Conservation (phyloP, 2,113 vertebrate species). For the Limnothrissa miodon region DNA sequence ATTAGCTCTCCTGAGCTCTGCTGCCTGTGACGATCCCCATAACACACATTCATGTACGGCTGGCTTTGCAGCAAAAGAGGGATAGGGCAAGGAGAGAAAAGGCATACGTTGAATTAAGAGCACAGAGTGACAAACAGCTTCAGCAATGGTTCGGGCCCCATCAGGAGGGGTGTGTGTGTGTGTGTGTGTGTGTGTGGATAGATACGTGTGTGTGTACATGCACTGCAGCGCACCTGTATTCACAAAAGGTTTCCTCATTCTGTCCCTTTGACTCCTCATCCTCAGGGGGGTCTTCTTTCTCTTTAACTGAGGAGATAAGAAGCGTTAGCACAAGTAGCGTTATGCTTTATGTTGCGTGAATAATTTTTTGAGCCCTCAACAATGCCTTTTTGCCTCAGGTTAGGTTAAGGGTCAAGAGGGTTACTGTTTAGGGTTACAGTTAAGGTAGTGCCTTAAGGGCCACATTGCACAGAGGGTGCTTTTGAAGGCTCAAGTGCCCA, state of each 20-base stretch:
- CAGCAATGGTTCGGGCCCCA: background rate
- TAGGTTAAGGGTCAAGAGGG: no score
- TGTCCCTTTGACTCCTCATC: conserved; percentile 80
- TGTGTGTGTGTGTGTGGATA: no score
- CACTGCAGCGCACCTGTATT: conserved; percentile 83
- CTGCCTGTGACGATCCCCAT: conserved; percentile 57
- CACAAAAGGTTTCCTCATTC: conserved; percentile 86
- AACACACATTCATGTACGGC: conserved; percentile 56
- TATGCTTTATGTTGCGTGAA: background rate
- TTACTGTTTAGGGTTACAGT: no score
- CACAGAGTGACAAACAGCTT: background rate
- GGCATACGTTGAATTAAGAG: conserved; percentile 33
- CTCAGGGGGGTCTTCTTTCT: conserved; percentile 85
- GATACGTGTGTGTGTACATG: no score
- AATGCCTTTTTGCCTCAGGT: no score
- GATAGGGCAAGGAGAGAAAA: conserved; percentile 43
- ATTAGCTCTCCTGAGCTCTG: conserved; percentile 55
- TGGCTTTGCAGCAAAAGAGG: conserved; percentile 61
- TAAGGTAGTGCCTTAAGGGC: no score
- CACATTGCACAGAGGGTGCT: no score
- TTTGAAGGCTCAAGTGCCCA: no score
- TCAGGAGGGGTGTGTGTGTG: background rate
- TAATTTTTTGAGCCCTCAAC: no score
- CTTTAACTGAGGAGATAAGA: conserved; percentile 79
- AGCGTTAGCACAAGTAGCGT: conserved; percentile 11